Evolutionary conservation across 1,140 invertebrate species (phyloP).

Genomic region (Hyles euphorbiae): DNA sequence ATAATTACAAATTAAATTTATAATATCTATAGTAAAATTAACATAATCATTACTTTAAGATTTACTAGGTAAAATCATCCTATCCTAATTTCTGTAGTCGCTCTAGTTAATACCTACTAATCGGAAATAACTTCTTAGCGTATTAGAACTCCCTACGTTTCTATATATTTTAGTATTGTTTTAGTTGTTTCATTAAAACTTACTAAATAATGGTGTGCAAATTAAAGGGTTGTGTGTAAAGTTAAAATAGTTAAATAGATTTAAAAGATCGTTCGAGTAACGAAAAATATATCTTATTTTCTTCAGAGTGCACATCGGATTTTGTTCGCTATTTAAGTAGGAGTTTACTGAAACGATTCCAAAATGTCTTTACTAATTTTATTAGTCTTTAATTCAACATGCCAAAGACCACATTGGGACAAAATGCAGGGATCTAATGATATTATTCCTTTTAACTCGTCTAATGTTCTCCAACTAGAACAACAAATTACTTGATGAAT

Average conservation of each 20-base stretch:
- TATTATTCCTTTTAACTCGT: conserved; percentile 50
- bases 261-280: conserved; percentile 57
- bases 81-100: conserved; percentile 63
- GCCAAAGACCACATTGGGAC: conserved; percentile 68
- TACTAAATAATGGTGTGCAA: conserved; percentile 69
- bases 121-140: conserved; percentile 17
- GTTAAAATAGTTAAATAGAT: conserved; percentile 70
- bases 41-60: conserved; percentile 71
- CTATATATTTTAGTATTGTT: conserved; percentile 32
- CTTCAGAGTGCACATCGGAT: conserved; percentile 45
- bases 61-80: conserved; percentile 57
- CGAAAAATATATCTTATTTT: conserved; percentile 42
- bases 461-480: conserved; percentile 34
- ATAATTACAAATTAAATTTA: conserved; percentile 69
- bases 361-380: conserved; percentile 29
- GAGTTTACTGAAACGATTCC: conserved; percentile 26
- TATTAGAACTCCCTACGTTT: conserved; percentile 16
- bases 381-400: conserved; percentile 52
- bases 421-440: conserved; percentile 67
- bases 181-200: conserved; percentile 50
- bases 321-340: conserved; percentile 29
- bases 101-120: conserved; percentile 53
- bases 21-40: conserved; percentile 67
- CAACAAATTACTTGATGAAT: conserved; percentile 39
- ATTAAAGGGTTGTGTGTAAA: conserved; percentile 75